Evolutionary conservation across 1,140 invertebrate species (phyloP).

Genomic region (Sitophilus oryzae): DNA sequence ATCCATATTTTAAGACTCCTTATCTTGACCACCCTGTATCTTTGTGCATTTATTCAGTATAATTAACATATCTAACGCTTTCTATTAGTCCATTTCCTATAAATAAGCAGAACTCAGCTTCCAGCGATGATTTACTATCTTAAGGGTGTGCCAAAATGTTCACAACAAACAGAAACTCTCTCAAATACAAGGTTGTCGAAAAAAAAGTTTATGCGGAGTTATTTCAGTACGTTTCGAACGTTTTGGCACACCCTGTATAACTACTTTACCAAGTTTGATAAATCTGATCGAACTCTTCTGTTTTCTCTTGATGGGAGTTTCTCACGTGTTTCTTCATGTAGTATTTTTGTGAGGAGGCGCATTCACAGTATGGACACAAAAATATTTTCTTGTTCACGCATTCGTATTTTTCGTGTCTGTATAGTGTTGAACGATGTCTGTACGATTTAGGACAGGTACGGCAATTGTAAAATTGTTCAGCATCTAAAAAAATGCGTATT

Average conservation of each 20-base stretch:
- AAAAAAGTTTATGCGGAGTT: neutral
- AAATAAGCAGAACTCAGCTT: too few relatives aligned
- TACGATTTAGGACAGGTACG: conserved; percentile 21
- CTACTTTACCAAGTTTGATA: conserved; percentile 11
- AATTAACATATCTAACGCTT: too few relatives aligned
- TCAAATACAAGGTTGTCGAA: neutral
- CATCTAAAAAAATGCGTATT: conserved; percentile 2
- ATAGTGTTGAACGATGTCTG: conserved; percentile 17
- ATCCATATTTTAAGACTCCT: too few relatives aligned
- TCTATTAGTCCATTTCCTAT: too few relatives aligned
- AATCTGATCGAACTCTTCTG: conserved; percentile 15
- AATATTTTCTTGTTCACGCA: conserved; percentile 54
- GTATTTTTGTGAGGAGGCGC: conserved; percentile 37
- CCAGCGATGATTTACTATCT: too few relatives aligned
- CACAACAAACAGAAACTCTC: too few relatives aligned
- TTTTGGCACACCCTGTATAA: too few relatives aligned
- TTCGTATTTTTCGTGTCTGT: conserved; percentile 53
- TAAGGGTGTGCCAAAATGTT: too few relatives aligned
- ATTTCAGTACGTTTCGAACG: neutral
- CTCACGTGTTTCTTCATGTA: conserved; percentile 32
- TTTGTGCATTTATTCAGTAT: too few relatives aligned
- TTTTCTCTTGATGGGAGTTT: conserved; percentile 16
- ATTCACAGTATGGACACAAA: conserved; percentile 39
- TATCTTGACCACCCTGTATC: too few relatives aligned
- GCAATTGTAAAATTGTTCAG: too few relatives aligned